Evolutionary conservation across 2,113 vertebrate genomes (phyloP), one percentile per base, ranked within the genome.

Genomic region (Cynoglossus semilaevis): DNA sequence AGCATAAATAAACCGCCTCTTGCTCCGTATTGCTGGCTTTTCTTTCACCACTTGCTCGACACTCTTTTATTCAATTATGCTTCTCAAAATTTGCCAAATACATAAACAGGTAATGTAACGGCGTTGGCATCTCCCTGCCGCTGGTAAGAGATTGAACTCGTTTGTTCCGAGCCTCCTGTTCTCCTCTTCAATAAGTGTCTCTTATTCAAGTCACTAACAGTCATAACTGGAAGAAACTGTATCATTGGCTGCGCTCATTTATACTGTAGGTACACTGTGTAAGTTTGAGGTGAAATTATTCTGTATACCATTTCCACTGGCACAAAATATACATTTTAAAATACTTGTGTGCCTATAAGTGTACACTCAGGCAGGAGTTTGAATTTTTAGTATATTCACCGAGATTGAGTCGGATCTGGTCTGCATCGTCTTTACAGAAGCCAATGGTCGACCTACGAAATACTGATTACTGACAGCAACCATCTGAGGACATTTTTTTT

Each of bases 1-100:
- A 64, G 65, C 56, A 76, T 70, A 74, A 57, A 55, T 37, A 60
- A 12, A 41, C 38, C 36, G 37, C 34, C 63, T 34, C 37, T 51
- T 40, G 56, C 58, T 67, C 37, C 57, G 59, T 55, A 48, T 49
- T n/a, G 15, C 15, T 64, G 8, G 40, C 15, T 48, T 36, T 44
- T 38, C 18, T 59, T 43, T 17, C 5, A 22, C 7, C 15, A 54
- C 40, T 64, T 49, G 3, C 6, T 38, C n/a, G 45, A 74, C 9
- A 49, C 4, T 67, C 58, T 66, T 34, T 12, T 45, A 15, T 50
- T 51, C 70, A 41, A 61, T 58, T 72, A 34, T 63, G 9, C 17
- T 57, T 61, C 11, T 6, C 12, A 22, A 40, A 43, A 40, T 40
- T 2, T 40, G 1, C 35, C 22, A 6, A 34, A 15, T 6, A 52